Conservation (phyloP, 2,113 vertebrate genomes). For the Centropus unirufus region DNA sequence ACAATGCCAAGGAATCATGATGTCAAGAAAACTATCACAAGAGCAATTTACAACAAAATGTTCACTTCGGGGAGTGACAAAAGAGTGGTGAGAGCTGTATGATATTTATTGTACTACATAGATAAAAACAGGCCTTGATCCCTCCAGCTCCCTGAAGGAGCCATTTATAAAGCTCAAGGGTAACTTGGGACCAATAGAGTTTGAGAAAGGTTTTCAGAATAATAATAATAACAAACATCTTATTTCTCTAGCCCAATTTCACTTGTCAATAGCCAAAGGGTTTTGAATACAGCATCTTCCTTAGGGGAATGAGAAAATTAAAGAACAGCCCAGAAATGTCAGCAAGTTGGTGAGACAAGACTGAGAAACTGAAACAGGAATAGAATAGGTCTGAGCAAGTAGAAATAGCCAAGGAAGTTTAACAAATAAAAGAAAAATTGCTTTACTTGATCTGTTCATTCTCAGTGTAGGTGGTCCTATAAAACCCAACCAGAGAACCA, state of each 20-base stretch:
- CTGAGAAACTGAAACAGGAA: background rate
- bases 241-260: background rate
- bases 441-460: slow-evolving; percentile 81
- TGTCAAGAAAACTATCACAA: slow-evolving; percentile 15
- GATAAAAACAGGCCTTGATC: background rate
- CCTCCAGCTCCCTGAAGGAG: background rate
- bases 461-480: slow-evolving; percentile 89
- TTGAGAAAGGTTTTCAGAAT: background rate
- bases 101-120: background rate
- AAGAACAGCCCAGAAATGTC: slow-evolving; percentile 21
- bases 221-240: background rate
- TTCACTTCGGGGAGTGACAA: background rate
- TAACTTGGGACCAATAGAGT: background rate
- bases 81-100: background rate
- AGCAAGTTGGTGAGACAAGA: slow-evolving; percentile 14
- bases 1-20: background rate
- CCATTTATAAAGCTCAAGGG: background rate
- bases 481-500: slow-evolving; percentile 94
- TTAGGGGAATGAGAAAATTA: slow-evolving; percentile 2
- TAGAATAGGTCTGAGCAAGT: background rate
- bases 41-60: background rate
- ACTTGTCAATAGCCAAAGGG: background rate
- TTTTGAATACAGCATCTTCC: background rate
- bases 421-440: slow-evolving; percentile 10
- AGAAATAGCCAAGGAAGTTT: background rate